phyloP scores from a whole-genome alignment of 2,113 vertebrate genomes.

The Theristicus caerulescens region DNA sequence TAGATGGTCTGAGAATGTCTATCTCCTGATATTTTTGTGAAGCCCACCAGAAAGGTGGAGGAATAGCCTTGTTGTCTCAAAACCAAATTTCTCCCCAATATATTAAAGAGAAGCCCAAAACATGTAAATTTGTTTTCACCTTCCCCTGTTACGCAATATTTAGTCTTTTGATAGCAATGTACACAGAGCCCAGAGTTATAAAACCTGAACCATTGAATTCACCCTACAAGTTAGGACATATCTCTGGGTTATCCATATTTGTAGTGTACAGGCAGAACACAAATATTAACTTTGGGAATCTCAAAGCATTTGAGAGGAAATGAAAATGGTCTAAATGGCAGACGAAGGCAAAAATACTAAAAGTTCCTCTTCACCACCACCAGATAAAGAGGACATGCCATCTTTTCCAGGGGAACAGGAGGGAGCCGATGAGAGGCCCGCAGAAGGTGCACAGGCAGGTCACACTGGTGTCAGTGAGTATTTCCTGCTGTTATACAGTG shows the following conservation, averaged over 20 bases:
- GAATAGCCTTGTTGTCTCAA: background rate
- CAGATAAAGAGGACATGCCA: background rate
- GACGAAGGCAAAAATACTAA: background rate
- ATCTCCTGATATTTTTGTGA: background rate
- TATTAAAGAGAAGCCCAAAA: background rate
- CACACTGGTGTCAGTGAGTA: background rate
- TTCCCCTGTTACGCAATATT: background rate
- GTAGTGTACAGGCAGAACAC: background rate
- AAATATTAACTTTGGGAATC: background rate
- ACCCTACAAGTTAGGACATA: background rate
- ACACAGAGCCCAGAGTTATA: background rate
- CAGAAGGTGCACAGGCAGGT: background rate
- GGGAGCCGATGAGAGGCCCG: background rate
- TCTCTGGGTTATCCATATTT: background rate
- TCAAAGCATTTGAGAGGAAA: background rate
- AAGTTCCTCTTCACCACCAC: background rate
- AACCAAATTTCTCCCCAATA: background rate
- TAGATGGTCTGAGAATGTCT: background rate
- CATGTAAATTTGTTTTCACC: background rate
- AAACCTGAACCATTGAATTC: background rate
- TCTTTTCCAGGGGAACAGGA: background rate
- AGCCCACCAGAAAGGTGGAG: background rate
- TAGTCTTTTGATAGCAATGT: background rate
- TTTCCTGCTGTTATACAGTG: rapidly evolving
- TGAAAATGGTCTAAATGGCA: background rate